Conservation (phyloP, 2,797 vertebrate species). For the Cynodonichthys magdalenae region DNA sequence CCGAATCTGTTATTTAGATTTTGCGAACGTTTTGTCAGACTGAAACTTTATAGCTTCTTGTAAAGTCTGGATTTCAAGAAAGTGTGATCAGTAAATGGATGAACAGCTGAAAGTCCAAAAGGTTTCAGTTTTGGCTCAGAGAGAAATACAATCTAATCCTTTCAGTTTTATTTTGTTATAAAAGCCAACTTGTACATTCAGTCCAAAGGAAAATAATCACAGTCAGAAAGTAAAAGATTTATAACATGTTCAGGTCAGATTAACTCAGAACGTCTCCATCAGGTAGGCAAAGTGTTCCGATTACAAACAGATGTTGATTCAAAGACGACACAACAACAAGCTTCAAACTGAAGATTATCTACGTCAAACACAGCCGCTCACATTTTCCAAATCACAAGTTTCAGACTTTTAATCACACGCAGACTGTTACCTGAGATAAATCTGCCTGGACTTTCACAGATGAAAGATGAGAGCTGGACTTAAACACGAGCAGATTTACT, state of each 20-base stretch:
- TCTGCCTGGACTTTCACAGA: conserved; percentile 27
- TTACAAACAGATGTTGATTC: conserved; percentile 64
- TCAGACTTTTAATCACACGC: conserved; percentile 24
- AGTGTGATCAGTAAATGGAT: conserved; percentile 4
- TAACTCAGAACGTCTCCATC: conserved; percentile 11
- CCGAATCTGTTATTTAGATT: conserved; percentile 1
- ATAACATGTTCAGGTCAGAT: background rate
- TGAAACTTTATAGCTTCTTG: background rate
- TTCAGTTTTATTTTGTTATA: background rate
- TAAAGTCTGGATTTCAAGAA: background rate
- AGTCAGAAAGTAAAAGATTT: background rate
- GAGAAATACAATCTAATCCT: conserved; percentile 10
- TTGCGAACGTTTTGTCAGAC: background rate
- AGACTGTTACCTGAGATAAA: conserved; percentile 37
- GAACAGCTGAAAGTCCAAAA: background rate
- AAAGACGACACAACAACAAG: conserved; percentile 24
- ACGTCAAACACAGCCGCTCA: conserved; percentile 15
- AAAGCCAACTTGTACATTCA: conserved; percentile 1
- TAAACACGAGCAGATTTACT: conserved; percentile 34
- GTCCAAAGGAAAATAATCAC: background rate
- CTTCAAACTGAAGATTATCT: conserved; percentile 32
- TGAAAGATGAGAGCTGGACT: conserved; percentile 39
- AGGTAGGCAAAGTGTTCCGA: conserved; percentile 43
- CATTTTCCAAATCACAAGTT: conserved; percentile 30
- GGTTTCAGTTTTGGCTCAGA: conserved; percentile 11